Conservation (phyloP, 2,888 invertebrate genomes). For the Marasmarcha lunaedactyla region DNA sequence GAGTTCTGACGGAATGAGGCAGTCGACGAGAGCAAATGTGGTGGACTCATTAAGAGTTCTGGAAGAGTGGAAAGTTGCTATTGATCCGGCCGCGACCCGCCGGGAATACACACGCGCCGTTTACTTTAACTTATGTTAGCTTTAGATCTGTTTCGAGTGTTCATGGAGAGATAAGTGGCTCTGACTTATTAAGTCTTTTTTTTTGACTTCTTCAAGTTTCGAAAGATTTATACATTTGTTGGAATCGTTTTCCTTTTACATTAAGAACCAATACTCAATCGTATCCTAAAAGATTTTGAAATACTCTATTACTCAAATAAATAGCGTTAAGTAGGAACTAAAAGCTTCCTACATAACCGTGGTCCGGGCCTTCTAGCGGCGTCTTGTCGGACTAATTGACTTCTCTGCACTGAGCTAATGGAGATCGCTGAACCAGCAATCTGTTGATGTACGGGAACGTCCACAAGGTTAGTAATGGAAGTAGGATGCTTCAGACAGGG, state of each 20-base stretch:
- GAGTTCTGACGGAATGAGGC: no score
- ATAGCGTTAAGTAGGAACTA: no score
- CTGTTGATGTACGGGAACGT: background rate
- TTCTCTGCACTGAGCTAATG: slow-evolving; percentile 17
- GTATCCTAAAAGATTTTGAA: no score
- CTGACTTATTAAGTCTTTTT: no score
- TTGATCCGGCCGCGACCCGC: slow-evolving; percentile 12
- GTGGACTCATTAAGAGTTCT: slow-evolving; percentile 15
- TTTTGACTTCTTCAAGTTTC: no score
- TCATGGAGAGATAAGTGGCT: slow-evolving; percentile 1
- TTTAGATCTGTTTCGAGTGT: slow-evolving; percentile 6
- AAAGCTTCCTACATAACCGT: no score
- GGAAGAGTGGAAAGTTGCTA: slow-evolving; percentile 4
- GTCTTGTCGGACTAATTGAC: slow-evolving; percentile 31
- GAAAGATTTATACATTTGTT: no score
- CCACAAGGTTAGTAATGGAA: no score
- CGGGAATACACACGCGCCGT: slow-evolving; percentile 18
- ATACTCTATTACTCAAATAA: no score
- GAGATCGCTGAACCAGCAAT: slow-evolving; percentile 7
- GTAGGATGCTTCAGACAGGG: no score
- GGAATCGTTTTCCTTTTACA: no score
- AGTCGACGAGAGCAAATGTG: slow-evolving; percentile 19
- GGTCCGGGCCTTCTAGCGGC: slow-evolving; percentile 9
- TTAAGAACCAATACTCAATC: no score
- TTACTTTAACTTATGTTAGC: slow-evolving; percentile 18